Evolutionary conservation across 2,797 vertebrate genomes (phyloP).

Genomic region (Silurus aristotelis): DNA sequence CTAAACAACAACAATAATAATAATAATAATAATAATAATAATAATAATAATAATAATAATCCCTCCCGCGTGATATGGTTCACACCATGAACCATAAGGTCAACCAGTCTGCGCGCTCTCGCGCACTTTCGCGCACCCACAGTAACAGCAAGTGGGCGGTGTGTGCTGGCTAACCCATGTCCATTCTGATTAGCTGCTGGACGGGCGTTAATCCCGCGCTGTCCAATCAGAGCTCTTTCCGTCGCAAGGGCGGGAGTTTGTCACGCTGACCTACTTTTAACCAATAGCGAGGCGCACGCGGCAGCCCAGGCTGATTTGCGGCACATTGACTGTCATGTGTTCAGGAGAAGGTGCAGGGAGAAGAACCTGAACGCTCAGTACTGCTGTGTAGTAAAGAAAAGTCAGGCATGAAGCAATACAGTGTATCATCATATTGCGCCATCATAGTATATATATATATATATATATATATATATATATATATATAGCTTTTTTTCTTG

Average conservation of each 20-base stretch:
- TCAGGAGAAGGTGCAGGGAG: too few relatives aligned
- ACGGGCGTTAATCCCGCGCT: background rate
- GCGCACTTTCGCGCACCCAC: conserved; percentile 36
- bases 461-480: too few relatives aligned
- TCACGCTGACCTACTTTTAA: conserved; percentile 75
- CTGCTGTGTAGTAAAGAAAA: background rate
- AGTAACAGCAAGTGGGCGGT: conserved; percentile 39
- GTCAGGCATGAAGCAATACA: background rate
- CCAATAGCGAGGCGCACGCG: conserved; percentile 66
- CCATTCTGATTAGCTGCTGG: conserved; percentile 5
- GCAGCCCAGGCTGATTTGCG: conserved; percentile 52
- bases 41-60: background rate
- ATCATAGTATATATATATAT: too few relatives aligned
- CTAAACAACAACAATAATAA: background rate
- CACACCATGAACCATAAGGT: background rate
- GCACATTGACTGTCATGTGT: conserved; percentile 71
- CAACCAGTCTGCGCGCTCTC: too few relatives aligned
- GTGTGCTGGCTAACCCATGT: background rate
- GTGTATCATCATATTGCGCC: background rate
- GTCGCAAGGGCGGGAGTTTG: background rate
- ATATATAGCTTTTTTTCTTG: too few relatives aligned
- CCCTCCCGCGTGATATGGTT: background rate
- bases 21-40: background rate
- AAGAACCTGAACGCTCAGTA: too few relatives aligned
- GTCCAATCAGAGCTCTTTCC: conserved; percentile 18